Percentiles rank a stretch among this genome's conserved stretches.
Evolutionary conservation across 2,888 invertebrate genomes (phyloP).

Genomic region (Acheta domesticus): DNA sequence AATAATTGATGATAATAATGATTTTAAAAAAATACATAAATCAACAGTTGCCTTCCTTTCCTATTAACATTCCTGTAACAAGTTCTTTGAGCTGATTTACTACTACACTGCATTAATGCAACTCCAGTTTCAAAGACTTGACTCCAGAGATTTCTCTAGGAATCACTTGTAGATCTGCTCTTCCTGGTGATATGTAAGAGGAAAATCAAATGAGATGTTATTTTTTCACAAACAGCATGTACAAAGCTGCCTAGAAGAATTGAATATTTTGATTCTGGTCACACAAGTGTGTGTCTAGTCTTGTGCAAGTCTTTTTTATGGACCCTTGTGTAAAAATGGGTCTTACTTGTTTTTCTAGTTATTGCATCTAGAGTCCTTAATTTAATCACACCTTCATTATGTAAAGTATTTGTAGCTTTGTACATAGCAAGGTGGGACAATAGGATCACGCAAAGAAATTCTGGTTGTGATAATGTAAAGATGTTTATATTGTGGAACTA

Average conservation of each 20-base stretch:
- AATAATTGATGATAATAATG: too few relatives aligned
- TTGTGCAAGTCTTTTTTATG: neutral
- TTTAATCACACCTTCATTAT: neutral
- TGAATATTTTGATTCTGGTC: neutral
- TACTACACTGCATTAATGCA: neutral
- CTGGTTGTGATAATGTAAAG: slow-evolving; percentile 10
- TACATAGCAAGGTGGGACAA: slow-evolving; percentile 11
- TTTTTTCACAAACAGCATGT: slow-evolving; percentile 18
- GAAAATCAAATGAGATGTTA: neutral
- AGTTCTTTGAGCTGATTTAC: too few relatives aligned
- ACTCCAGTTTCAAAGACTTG: slow-evolving; percentile 1
- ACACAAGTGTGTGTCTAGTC: slow-evolving; percentile 3
- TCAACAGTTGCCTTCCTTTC: too few relatives aligned
- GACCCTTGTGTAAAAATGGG: too few relatives aligned
- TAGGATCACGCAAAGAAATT: neutral
- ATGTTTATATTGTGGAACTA: slow-evolving; percentile 5
- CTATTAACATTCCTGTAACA: too few relatives aligned
- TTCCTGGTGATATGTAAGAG: neutral
- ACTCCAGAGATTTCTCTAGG: neutral
- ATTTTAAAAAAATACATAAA: too few relatives aligned
- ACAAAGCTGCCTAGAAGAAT: slow-evolving; percentile 8
- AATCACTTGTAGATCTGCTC: neutral
- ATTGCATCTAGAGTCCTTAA: too few relatives aligned
- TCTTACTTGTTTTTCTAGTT: too few relatives aligned
- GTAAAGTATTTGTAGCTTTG: slow-evolving; percentile 18